phyloP scores from a whole-genome alignment of 2,113 vertebrate genomes.

The Recurvirostra avosetta region DNA sequence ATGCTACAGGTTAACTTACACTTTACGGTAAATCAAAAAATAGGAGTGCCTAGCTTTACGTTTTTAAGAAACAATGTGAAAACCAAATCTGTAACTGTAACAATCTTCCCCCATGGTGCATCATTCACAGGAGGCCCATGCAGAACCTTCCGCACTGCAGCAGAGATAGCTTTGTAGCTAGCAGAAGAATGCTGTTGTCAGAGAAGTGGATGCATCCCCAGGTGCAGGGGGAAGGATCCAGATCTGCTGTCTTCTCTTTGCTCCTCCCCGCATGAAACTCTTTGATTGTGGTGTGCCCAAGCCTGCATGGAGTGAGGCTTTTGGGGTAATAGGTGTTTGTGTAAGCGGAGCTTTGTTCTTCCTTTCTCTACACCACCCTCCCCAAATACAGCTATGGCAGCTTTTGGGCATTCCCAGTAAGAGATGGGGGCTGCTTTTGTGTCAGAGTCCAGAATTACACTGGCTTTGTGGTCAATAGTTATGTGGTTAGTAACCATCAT shows the following conservation, averaged over 20 bases:
- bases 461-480: background rate
- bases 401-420: background rate
- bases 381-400: background rate
- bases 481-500: background rate
- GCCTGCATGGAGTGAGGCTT: background rate
- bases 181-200: constrained; percentile 3
- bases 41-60: background rate
- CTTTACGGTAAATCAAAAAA: background rate
- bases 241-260: background rate
- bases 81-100: background rate
- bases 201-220: background rate
- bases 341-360: background rate
- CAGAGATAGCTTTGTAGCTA: background rate
- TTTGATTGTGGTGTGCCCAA: background rate
- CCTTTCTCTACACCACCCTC: background rate
- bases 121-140: background rate
- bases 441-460: background rate
- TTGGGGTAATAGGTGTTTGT: background rate
- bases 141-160: background rate
- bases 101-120: background rate
- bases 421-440: background rate
- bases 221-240: background rate
- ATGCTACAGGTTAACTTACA: background rate
- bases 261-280: background rate
- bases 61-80: background rate